Evolutionary conservation across 2,113 vertebrate genomes (phyloP).

Genomic region (Arizona elegans): DNA sequence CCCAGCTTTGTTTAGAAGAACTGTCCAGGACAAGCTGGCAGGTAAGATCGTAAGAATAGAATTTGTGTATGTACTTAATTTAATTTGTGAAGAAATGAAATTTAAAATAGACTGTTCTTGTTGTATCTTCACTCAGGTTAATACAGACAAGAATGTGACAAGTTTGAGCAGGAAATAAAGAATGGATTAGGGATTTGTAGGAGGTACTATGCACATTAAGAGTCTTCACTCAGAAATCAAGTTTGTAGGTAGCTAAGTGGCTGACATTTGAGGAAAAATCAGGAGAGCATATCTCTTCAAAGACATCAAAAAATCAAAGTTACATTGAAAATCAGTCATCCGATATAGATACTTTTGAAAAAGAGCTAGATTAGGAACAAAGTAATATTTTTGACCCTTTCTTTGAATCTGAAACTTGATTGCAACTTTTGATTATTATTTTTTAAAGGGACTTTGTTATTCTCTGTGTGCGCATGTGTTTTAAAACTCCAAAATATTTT

Average conservation of each 20-base stretch:
- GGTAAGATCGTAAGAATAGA: constrained; percentile 29
- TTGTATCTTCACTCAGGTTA: background rate
- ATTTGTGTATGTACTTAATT: background rate
- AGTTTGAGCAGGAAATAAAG: background rate
- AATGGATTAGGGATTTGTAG: background rate
- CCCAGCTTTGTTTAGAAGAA: constrained; percentile 8
- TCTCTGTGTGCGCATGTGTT: background rate
- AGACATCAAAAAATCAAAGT: background rate
- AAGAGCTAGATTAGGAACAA: background rate
- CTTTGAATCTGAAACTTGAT: background rate
- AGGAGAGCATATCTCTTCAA: background rate
- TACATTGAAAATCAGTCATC: no score
- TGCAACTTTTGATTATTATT: background rate
- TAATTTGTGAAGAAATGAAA: background rate
- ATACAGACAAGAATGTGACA: background rate
- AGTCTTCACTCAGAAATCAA: background rate
- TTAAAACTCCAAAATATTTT: background rate
- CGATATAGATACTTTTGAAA: background rate
- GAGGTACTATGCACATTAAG: no score
- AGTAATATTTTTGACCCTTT: background rate
- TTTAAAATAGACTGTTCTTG: background rate
- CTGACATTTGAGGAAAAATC: background rate
- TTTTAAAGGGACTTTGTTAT: background rate
- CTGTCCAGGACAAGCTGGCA: constrained; percentile 29
- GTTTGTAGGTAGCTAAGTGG: background rate